Evolutionary conservation across 2,888 invertebrate species (phyloP), one percentile per base, ranked within the genome.

Genomic region (Seladonia tumulorum): DNA sequence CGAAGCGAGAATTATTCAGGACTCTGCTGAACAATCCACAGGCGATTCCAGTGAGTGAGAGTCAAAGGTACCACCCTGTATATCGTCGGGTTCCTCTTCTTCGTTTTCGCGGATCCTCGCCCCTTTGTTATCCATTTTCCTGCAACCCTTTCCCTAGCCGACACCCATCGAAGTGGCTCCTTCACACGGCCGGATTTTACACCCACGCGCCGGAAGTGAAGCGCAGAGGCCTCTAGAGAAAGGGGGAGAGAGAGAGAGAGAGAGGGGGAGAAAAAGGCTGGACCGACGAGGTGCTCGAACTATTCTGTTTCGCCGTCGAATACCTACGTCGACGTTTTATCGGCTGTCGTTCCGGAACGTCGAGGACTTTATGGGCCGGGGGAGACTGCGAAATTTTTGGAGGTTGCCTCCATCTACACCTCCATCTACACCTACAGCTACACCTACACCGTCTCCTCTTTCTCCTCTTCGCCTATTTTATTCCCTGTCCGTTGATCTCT

Each of bases 261-360:
- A 7, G 70, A 47, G 47, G 72, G 18, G 22, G 8, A 12, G 53
- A 14, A 12, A 53, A 35, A 35, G 71, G 82, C 78, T 22, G 77
- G 68, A 84, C 78, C 39, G 72, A 53, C 70, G 82, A 78, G 78
- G 75, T 85, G 84, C 79, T 85, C 83, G 83, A 83, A 83, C 88
- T 84, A 90, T 90, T 88, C 85, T 82, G 86, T 86, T 66, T 85
- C 87, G 81, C 79, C 78, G 68, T 90, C 83, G 88, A 87, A 80
- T 79, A 85, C 80, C 87, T 87, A 80, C 88, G 90, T 83, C 85
- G 78, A 86, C 88, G 87, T 82, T 90, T 90, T 90, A 90, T 89
- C 90, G 89, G 79, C 71, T 82, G 85, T 87, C 89, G 79, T 90
- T 84, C 76, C 79, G 81, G 45, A 81, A 88, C 88, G 82, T 71